Conservation (phyloP, 2,797 vertebrate genomes). For the Furcifer pardalis region DNA sequence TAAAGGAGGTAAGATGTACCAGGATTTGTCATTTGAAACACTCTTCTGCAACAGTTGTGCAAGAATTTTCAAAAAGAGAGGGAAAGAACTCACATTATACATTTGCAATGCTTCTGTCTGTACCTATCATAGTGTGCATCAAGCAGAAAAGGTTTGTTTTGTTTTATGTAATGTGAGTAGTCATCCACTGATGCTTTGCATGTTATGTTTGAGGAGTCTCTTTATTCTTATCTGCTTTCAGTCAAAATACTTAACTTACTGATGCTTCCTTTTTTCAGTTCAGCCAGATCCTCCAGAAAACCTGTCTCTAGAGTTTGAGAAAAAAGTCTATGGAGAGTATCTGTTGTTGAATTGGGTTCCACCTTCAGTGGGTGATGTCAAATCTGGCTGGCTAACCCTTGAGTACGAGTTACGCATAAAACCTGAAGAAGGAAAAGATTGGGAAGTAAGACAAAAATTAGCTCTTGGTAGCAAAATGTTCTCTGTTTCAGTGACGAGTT, state of each 20-base stretch:
- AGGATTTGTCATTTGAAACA: too few relatives aligned
- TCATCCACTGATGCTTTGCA: neutral
- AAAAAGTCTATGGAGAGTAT: slow-evolving; percentile 78
- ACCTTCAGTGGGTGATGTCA: slow-evolving; percentile 84
- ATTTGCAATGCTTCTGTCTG: neutral
- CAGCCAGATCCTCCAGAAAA: slow-evolving; percentile 89
- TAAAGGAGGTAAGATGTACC: neutral
- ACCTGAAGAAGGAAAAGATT: slow-evolving; percentile 79
- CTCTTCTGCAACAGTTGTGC: too few relatives aligned
- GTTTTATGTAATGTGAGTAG: neutral
- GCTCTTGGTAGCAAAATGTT: neutral
- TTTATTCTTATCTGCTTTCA: neutral
- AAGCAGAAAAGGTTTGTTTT: neutral
- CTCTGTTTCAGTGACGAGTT: neutral
- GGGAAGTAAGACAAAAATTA: slow-evolving; percentile 83
- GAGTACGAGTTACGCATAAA: slow-evolving; percentile 88
- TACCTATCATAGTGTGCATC: neutral
- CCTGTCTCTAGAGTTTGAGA: slow-evolving; percentile 78
- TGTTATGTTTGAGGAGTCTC: neutral
- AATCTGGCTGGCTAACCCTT: slow-evolving; percentile 92
- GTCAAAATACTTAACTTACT: neutral
- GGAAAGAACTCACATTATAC: too few relatives aligned
- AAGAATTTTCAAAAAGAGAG: too few relatives aligned
- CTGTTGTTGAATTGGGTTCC: slow-evolving; percentile 87
- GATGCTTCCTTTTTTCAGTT: slow-evolving; percentile 79